A percentile compares a stretch with the other conserved stretches of the same genome.
Conservation (phyloP, 2,113 vertebrate genomes). For the Lycaon pictus region DNA sequence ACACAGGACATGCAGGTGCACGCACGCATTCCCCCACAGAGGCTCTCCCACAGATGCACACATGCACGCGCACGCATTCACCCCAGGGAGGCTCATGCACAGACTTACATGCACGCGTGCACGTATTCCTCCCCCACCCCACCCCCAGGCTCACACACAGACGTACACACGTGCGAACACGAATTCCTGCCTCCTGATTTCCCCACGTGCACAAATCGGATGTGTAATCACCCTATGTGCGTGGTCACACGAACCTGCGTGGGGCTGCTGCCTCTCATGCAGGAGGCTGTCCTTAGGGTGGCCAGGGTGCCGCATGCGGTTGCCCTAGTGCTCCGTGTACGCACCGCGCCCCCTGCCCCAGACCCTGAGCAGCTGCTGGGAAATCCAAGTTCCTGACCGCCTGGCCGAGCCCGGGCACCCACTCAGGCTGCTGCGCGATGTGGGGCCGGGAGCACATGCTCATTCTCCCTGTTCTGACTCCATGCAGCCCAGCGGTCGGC, state of each 20-base stretch:
- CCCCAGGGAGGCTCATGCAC: background rate
- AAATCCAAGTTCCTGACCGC: fast-evolving
- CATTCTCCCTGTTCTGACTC: background rate
- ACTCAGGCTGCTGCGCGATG: fast-evolving
- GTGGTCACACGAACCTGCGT: fast-evolving
- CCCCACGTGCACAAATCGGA: fast-evolving
- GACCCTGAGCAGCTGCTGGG: background rate
- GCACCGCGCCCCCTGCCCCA: background rate
- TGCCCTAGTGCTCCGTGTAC: too few relatives aligned
- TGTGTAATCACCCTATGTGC: fast-evolving
- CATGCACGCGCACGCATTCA: fast-evolving
- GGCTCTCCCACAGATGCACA: too few relatives aligned
- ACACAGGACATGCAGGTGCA: too few relatives aligned
- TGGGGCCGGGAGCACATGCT: background rate
- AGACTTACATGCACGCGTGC: background rate
- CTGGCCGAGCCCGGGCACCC: background rate
- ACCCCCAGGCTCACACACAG: background rate
- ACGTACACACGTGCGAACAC: fast-evolving
- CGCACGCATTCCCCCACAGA: too few relatives aligned
- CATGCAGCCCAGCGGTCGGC: constrained; percentile 95
- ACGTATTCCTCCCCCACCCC: too few relatives aligned
- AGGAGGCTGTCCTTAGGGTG: too few relatives aligned
- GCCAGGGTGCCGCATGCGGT: too few relatives aligned
- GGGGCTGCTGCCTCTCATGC: background rate
- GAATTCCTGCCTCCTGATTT: fast-evolving